Base-by-base conservation (phyloP, 1,140 invertebrate species). In the Atopsyche davidsoni region DNA sequence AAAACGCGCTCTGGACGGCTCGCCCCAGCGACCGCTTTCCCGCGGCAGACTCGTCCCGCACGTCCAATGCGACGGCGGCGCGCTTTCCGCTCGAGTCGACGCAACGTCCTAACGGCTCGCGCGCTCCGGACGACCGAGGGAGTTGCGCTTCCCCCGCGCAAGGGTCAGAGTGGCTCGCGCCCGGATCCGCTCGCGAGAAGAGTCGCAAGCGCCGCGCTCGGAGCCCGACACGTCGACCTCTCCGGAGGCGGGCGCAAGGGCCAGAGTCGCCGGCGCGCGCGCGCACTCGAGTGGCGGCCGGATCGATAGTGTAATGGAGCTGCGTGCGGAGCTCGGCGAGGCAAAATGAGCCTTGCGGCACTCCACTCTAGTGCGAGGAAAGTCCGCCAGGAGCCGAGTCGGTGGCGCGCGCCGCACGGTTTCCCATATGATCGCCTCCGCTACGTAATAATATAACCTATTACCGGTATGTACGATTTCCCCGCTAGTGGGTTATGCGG, bases 221-320 rank as follows among this genome's bases (percentile, higher is more conserved):
- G 2, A 21, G 16, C 7, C 18, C 35, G 16, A 0, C 1, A 40
- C 10, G n/a, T 31, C 31, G 13, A 39, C 11, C 2, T 7, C 2
- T 41, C n/a, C 11, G 13, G 11, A 36, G n/a, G 23, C 36, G 19
- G 11, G 18, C 38, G 16, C 22, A 4, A n/a, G n/a, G n/a, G n/a
- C 11, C 25, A 40, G 17, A 13, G 41, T 35, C 31, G 9, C n/a
- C n/a, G 18, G 9, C 21, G 31, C 19, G 23, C 36, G 19, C 10
- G 18, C 38, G 16, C 22, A 4, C 11, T 38, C 38, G 17, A 13
- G 41, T 35, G 41, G 9, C n/a, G 7, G 18, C 11, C 21, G 31
- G 48, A 44, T 51, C 48, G 48, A 51, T 51, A 51, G 11, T 38
- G 22, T 42, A 42, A 39, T 50, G 42, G 47, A 13, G 25, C 22